Evolutionary conservation across 2,113 vertebrate genomes (phyloP).

Genomic region (Dunckerocampus dactyliophorus): DNA sequence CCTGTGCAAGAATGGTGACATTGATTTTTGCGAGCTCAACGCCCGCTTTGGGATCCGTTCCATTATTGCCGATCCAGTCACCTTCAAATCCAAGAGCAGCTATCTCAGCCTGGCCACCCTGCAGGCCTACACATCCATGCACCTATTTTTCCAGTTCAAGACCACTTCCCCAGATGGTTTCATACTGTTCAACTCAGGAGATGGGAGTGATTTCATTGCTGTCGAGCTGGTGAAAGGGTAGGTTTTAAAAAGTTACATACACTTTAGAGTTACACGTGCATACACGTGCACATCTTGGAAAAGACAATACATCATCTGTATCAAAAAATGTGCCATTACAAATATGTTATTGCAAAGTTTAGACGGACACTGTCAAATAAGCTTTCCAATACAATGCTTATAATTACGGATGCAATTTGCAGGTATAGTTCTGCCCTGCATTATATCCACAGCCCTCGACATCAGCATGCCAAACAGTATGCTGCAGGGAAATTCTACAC

Average conservation of each 20-base stretch:
- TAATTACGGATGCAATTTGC: too few species aligned
- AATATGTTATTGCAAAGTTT: too few species aligned
- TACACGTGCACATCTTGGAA: not conserved
- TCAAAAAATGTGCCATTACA: too few species aligned
- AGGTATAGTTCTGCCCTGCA: too few species aligned
- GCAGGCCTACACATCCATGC: constrained; percentile 98
- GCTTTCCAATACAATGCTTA: too few species aligned
- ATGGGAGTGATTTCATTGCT: constrained; percentile 89
- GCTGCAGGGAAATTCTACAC: too few species aligned
- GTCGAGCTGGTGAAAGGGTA: constrained; percentile 97
- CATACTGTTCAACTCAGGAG: constrained; percentile 92
- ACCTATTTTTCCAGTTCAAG: constrained; percentile 99
- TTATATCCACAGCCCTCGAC: too few species aligned
- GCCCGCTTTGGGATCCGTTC: constrained; percentile 94
- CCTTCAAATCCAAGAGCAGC: constrained; percentile 96
- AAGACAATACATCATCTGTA: not conserved
- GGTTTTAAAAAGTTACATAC: constrained; percentile 9
- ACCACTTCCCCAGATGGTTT: constrained; percentile 95
- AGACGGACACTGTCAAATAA: too few species aligned
- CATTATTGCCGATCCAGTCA: constrained; percentile 96
- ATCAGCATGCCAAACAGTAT: too few species aligned
- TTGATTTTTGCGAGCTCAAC: constrained; percentile 95
- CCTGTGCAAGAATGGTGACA: constrained; percentile 97
- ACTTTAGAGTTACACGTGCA: too few species aligned
- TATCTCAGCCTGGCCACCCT: constrained; percentile 93